Evolutionary conservation across 2,888 invertebrate genomes (phyloP).

Genomic region (Homarus gammarus): DNA sequence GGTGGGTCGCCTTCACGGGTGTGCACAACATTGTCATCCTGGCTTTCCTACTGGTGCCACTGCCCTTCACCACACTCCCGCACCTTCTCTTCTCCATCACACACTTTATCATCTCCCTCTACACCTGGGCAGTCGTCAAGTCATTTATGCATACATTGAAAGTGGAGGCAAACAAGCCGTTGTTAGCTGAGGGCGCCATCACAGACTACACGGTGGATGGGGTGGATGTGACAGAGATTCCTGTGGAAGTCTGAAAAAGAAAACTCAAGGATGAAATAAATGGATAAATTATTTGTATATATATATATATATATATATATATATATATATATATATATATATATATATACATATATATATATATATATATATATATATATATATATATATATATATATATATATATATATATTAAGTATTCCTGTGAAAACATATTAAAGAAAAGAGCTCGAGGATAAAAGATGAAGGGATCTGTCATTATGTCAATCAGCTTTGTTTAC

Average conservation of each 20-base stretch:
- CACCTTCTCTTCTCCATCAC: conserved; percentile 66
- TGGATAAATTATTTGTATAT: not conserved
- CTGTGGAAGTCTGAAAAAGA: conserved; percentile 15
- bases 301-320: not conserved
- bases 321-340: conserved; percentile 5
- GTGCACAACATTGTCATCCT: conserved; percentile 67
- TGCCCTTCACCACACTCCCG: conserved; percentile 68
- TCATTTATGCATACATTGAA: conserved; percentile 56
- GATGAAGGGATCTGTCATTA: no score
- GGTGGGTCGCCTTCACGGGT: conserved; percentile 70
- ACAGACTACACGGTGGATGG: conserved; percentile 70
- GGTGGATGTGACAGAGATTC: conserved; percentile 44
- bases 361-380: conserved; percentile 35
- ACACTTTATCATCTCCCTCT: conserved; percentile 70
- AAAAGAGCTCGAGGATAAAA: no score
- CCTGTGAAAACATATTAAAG: not conserved
- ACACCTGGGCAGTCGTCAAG: conserved; percentile 74
- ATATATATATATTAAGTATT: conserved; percentile 23
- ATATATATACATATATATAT: conserved; percentile 32
- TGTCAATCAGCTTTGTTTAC: no score
- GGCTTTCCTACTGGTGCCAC: conserved; percentile 36
- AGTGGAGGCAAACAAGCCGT: conserved; percentile 38
- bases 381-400: conserved; percentile 37
- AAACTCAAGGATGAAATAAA: no score
- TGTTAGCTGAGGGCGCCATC: conserved; percentile 57